These are phyloP conservation scores for Osmoderma eremita DNA, from an alignment of 2,888 invertebrate species.

Conservation along the genomic window DNA sequence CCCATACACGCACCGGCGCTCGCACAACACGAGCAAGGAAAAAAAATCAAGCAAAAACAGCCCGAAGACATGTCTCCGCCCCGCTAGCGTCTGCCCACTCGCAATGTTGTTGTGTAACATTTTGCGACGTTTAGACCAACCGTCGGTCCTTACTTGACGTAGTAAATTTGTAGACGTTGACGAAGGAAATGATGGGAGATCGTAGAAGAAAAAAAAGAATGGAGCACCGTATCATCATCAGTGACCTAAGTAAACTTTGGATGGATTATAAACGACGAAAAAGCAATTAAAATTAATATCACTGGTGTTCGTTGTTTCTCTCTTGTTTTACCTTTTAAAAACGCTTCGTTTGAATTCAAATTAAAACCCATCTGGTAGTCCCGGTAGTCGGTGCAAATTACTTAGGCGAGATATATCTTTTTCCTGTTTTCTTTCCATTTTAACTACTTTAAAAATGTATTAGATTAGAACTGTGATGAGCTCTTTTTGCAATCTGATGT, in stretches of 20 bases:
- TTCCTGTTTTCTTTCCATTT: constrained; percentile 11
- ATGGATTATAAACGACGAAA: constrained; percentile 18
- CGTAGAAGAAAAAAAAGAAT: neutral
- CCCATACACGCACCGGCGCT: neutral
- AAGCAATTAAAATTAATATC: constrained; percentile 34
- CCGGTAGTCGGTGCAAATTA: constrained; percentile 8
- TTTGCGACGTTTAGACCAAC: constrained; percentile 15
- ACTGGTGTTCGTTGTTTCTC: constrained; percentile 8
- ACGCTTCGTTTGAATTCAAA: constrained; percentile 11
- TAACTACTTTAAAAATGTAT: constrained; percentile 27
- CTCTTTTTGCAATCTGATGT: neutral
- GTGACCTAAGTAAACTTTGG: constrained; percentile 8
- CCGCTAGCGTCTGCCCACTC: neutral
- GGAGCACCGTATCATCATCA: constrained; percentile 3
- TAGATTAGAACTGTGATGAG: neutral
- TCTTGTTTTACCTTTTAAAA: constrained; percentile 6
- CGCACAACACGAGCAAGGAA: constrained; percentile 11
- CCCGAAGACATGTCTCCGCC: constrained; percentile 4
- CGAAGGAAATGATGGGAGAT: constrained; percentile 16
- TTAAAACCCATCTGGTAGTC: constrained; percentile 5
- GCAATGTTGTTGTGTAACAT: constrained; percentile 28
- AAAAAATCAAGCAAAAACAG: constrained; percentile 18
- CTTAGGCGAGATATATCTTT: constrained; percentile 10
- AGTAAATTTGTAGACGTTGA: constrained; percentile 29
- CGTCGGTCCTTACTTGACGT: constrained; percentile 19